Conservation (phyloP, 2,797 vertebrate genomes). For the Denticeps clupeoides region DNA sequence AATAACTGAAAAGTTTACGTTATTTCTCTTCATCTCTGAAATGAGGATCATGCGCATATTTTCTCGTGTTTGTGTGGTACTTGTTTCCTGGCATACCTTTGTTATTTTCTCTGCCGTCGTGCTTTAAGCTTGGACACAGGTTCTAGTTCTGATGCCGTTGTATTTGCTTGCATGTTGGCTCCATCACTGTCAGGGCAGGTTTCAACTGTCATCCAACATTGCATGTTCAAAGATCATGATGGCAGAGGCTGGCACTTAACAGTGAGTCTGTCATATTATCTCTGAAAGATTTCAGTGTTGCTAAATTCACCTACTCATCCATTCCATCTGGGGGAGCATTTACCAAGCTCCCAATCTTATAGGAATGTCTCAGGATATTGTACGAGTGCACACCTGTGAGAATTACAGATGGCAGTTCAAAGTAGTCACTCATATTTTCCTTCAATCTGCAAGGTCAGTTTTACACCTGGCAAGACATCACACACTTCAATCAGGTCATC, state of each 20-base stretch:
- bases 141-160: too few relatives aligned
- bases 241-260: not conserved
- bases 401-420: not conserved
- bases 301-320: not conserved
- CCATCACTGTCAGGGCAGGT: too few relatives aligned
- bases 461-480: not conserved
- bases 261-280: not conserved
- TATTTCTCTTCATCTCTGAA: not conserved
- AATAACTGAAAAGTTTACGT: not conserved
- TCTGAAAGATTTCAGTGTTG: not conserved
- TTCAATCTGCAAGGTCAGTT: not conserved
- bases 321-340: not conserved
- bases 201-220: too few relatives aligned
- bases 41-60: not conserved
- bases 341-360: constrained; percentile 1
- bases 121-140: too few relatives aligned
- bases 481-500: too few relatives aligned
- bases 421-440: not conserved
- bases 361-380: not conserved
- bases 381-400: not conserved
- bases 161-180: too few relatives aligned
- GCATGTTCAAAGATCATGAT: constrained; percentile 6
- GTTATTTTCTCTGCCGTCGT: not conserved
- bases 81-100: not conserved
- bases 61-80: not conserved